Evolutionary conservation across 2,797 vertebrate species (phyloP).

Genomic region (Sternotherus odoratus): DNA sequence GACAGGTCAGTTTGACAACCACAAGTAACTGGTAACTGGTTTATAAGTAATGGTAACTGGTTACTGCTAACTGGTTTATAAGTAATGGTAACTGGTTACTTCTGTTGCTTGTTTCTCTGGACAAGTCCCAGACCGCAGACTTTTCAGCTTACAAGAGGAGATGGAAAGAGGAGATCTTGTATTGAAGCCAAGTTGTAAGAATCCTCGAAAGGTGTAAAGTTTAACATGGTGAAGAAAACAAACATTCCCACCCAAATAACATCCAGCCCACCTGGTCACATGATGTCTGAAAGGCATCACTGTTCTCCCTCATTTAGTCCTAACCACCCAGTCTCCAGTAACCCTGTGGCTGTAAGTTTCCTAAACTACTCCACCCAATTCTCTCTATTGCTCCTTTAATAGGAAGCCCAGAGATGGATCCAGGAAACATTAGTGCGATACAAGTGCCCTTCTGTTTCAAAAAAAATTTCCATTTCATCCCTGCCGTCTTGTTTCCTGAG

Average conservation of each 20-base stretch:
- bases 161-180: slow-evolving; percentile 20
- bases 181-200: slow-evolving; percentile 31
- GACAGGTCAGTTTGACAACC: background rate
- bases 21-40: background rate
- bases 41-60: background rate
- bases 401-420: slow-evolving; percentile 55
- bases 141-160: slow-evolving; percentile 6
- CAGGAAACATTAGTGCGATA: background rate
- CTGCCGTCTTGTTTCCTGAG: rapidly evolving
- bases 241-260: slow-evolving; percentile 44
- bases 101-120: slow-evolving; percentile 21
- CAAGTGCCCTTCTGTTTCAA: slow-evolving; percentile 61
- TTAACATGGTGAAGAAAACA: background rate
- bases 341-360: slow-evolving; percentile 51
- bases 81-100: slow-evolving; percentile 3
- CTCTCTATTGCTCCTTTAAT: slow-evolving; percentile 65
- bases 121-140: background rate
- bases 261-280: slow-evolving; percentile 35
- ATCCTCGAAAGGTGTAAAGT: slow-evolving; percentile 25
- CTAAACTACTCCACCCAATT: slow-evolving; percentile 62
- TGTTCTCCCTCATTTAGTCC: slow-evolving; percentile 69
- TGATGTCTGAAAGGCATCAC: slow-evolving; percentile 58
- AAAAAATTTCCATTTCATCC: background rate
- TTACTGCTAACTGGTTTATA: too few species aligned
- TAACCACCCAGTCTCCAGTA: slow-evolving; percentile 64